Evolutionary conservation across 2,797 vertebrate species (phyloP).

Genomic region (Galaxias olidus): DNA sequence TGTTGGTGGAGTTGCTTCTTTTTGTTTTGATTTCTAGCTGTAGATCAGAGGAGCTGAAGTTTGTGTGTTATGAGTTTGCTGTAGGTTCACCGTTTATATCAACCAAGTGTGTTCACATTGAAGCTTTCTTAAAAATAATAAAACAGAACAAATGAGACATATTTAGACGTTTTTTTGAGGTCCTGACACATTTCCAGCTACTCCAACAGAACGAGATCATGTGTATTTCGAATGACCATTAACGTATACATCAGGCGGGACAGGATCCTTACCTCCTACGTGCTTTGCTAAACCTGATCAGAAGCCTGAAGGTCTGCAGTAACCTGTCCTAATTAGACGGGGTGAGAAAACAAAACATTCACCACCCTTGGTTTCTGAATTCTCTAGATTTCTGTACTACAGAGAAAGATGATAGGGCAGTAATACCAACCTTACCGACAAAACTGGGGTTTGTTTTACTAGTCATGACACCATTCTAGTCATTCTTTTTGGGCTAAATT

Average conservation of each 20-base stretch:
- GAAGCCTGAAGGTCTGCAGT: too few species aligned
- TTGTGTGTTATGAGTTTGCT: conserved; percentile 25
- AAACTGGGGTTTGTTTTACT: too few species aligned
- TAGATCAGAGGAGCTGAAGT: conserved; percentile 27
- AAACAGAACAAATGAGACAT: conserved; percentile 50
- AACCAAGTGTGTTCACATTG: conserved; percentile 64
- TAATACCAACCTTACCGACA: background rate
- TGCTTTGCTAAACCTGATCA: too few species aligned
- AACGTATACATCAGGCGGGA: conserved; percentile 57
- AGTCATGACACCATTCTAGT: too few species aligned
- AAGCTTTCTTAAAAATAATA: conserved; percentile 68
- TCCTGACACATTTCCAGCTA: conserved; percentile 69
- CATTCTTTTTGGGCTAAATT: too few species aligned
- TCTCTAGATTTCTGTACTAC: too few species aligned
- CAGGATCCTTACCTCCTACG: conserved; percentile 35
- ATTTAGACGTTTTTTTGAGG: conserved; percentile 64
- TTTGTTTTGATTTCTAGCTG: conserved; percentile 58
- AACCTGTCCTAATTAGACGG: too few species aligned
- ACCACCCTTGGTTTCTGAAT: too few species aligned
- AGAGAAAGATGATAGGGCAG: too few species aligned
- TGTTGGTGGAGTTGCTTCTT: conserved; percentile 57
- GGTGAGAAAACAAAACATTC: too few species aligned
- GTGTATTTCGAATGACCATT: conserved; percentile 73
- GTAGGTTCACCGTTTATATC: conserved; percentile 62
- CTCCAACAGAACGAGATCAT: conserved; percentile 51